These are phyloP conservation scores for Rhagophthalmus giganteus DNA, from an alignment of 2,888 invertebrate species.

Conservation along the genomic window DNA sequence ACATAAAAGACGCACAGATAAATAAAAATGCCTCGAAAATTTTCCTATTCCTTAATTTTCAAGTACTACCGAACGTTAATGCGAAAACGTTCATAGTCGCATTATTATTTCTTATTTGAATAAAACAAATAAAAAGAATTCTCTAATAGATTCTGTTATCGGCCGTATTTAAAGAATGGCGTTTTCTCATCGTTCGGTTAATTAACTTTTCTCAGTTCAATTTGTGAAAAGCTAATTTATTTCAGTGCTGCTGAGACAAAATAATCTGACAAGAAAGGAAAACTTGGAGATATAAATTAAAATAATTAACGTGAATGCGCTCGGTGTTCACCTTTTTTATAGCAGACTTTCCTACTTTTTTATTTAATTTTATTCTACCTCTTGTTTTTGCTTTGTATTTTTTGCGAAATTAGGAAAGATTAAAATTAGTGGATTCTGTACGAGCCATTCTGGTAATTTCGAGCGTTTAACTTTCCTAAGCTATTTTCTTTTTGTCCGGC, in stretches of 20 bases:
- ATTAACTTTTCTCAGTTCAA: conserved; percentile 49
- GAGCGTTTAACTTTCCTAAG: conserved; percentile 20
- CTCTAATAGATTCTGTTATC: too few species aligned
- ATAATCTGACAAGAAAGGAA: conserved; percentile 45
- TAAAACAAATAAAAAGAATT: too few species aligned
- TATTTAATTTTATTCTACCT: conserved; percentile 37
- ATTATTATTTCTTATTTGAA: too few species aligned
- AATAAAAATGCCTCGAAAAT: too few species aligned
- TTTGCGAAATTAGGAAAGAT: conserved; percentile 36
- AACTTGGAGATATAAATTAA: conserved; percentile 46
- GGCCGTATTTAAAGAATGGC: conserved; percentile 38
- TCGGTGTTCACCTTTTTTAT: conserved; percentile 38
- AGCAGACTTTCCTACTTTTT: conserved; percentile 34
- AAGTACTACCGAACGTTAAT: too few species aligned
- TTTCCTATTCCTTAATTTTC: too few species aligned
- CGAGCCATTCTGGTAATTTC: conserved; percentile 28
- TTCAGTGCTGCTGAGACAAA: conserved; percentile 44
- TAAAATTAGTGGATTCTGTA: conserved; percentile 31
- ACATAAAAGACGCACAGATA: too few species aligned
- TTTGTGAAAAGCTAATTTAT: conserved; percentile 48
- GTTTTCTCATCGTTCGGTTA: conserved; percentile 45
- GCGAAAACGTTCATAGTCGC: too few species aligned
- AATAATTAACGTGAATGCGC: conserved; percentile 47
- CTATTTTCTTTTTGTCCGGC: conserved; percentile 14
- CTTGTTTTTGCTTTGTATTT: conserved; percentile 34